Evolutionary conservation across 2,888 invertebrate species (phyloP).

Genomic region (Caenorhabditis auriculariae): DNA sequence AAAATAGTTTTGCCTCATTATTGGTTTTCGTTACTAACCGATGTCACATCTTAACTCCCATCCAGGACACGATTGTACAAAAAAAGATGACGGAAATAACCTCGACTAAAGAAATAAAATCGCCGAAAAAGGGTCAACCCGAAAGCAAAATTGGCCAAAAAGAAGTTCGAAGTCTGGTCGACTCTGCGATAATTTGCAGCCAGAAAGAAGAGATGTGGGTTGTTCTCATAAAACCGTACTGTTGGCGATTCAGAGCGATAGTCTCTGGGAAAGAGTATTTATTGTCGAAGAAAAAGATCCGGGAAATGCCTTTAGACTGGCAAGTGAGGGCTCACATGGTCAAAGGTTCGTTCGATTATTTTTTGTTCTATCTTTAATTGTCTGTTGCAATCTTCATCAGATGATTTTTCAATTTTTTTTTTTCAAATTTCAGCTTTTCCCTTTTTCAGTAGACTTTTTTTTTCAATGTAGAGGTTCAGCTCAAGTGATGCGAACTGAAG

Average conservation of each 20-base stretch:
- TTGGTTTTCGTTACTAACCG: no score
- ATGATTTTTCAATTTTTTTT: not conserved
- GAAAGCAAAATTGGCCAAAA: not conserved
- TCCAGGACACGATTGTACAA: slow-evolving; percentile 4
- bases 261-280: slow-evolving; percentile 29
- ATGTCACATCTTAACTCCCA: not conserved
- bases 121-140: not conserved
- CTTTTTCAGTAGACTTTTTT: not conserved
- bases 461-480: no score
- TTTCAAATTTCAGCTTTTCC: not conserved
- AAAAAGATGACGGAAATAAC: slow-evolving; percentile 5
- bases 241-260: slow-evolving; percentile 15
- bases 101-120: not conserved
- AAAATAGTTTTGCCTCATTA: not conserved
- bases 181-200: slow-evolving; percentile 31
- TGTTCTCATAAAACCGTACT: not conserved
- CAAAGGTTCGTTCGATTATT: slow-evolving; percentile 13
- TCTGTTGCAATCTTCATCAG: not conserved
- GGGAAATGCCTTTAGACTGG: slow-evolving; percentile 21
- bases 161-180: slow-evolving; percentile 20
- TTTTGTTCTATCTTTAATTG: not conserved
- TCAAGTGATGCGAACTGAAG: slow-evolving; percentile 22
- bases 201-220: slow-evolving; percentile 27
- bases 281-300: slow-evolving; percentile 30
- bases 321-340: slow-evolving; percentile 32